Percentiles rank a stretch among this genome's conserved stretches.
Conservation (phyloP, 1,140 invertebrate species). For the Lucilia sericata region DNA sequence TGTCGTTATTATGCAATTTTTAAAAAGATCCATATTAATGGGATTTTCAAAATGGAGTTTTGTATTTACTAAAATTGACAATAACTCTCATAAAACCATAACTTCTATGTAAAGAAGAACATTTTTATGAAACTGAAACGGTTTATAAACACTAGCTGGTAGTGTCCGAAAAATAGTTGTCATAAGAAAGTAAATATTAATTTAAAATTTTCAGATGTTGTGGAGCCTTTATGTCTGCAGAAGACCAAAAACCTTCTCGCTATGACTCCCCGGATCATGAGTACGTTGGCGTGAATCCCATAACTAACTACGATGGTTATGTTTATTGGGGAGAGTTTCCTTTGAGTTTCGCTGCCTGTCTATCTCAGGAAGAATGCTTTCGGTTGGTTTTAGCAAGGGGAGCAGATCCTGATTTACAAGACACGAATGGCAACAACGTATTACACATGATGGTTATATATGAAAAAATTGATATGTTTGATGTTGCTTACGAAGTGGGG, state of each 20-base stretch:
- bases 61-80: background rate
- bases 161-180: too few species aligned
- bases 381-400: constrained; percentile 92
- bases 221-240: constrained; percentile 96
- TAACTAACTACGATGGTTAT: constrained; percentile 97
- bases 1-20: too few species aligned
- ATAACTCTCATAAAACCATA: too few species aligned
- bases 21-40: too few species aligned
- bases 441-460: constrained; percentile 98
- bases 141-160: too few species aligned
- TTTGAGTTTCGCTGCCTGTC: constrained; percentile 93
- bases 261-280: constrained; percentile 91
- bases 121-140: too few species aligned
- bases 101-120: too few species aligned
- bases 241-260: constrained; percentile 94
- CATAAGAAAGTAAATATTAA: background rate
- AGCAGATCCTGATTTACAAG: constrained; percentile 94
- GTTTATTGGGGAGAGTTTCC: constrained; percentile 99
- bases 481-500: constrained; percentile 93
- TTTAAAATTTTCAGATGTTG: constrained; percentile 72
- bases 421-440: constrained; percentile 97
- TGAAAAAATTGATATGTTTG: constrained; percentile 91
- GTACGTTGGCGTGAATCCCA: constrained; percentile 84
- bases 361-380: constrained; percentile 97
- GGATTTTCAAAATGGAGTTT: too few species aligned